Evolutionary conservation across 2,113 vertebrate species (phyloP).

Genomic region (Bostrychus sinensis): DNA sequence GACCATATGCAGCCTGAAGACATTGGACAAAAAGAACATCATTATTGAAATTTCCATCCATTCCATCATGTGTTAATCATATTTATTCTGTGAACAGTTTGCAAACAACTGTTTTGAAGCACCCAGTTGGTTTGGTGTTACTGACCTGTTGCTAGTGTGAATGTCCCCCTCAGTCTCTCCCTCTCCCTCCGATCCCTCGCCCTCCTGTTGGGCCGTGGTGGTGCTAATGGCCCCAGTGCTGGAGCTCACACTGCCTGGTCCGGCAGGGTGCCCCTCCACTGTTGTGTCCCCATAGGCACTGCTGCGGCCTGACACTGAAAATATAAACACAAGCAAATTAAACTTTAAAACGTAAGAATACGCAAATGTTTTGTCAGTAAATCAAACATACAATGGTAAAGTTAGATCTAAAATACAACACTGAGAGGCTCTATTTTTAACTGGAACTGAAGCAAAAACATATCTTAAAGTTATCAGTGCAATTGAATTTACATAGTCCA

Average conservation of each 20-base stretch:
- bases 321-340: too few species aligned
- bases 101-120: neutral
- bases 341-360: too few species aligned
- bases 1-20: conserved; percentile 93
- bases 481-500: too few species aligned
- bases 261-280: conserved; percentile 90
- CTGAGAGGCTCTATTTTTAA: too few species aligned
- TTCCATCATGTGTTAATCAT: too few species aligned
- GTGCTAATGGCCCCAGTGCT: conserved; percentile 98
- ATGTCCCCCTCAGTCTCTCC: conserved; percentile 92
- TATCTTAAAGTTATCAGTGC: too few species aligned
- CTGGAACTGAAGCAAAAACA: too few species aligned
- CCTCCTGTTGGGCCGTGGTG: conserved; percentile 94
- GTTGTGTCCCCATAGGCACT: conserved; percentile 94
- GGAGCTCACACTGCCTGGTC: conserved; percentile 96
- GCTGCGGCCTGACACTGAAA: conserved; percentile 92
- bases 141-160: conserved; percentile 93
- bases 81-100: too few species aligned
- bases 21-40: neutral
- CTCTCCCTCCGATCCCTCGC: conserved; percentile 94
- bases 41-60: too few species aligned
- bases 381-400: neutral
- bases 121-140: neutral
- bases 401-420: too few species aligned
- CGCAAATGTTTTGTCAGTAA: neutral